Base-by-base conservation (phyloP, 2,888 invertebrate genomes). In the Nephrotoma appendiculata region DNA sequence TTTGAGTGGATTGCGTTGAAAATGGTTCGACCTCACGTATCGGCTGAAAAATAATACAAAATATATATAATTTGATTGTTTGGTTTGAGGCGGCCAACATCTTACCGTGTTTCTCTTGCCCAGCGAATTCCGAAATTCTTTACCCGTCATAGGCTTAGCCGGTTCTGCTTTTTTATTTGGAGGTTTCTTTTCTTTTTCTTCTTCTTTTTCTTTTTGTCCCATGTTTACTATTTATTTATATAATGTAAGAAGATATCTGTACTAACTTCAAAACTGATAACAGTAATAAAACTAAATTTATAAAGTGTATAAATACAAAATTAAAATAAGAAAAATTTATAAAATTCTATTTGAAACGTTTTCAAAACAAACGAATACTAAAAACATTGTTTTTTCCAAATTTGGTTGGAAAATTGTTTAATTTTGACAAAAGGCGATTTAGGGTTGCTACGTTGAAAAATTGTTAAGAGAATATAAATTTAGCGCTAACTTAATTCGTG, bases 1-100 rank as follows among this genome's bases (percentile, higher is more conserved):
- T 89, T 87, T 91, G 91, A 57, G 91, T 86, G 0, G 92, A 90
- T 88, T 91, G 91, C 87, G 89, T 91, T 6, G 92, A 90, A 86
- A 91, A 91, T 2, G 91, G 90, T 0, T 92, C 91, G 4, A 92
- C 91, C 9, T 88, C 87, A 4, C 91, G 48, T 31, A 31, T 31
- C 4, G 71, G 71, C 71, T 71, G 52, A 15, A 57, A 57, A 57
- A 19, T 15, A 57, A 57, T 15, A 6, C 15, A 85, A 12, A n/a
- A n/a, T n/a, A n/a, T n/a, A 85, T 45, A 44, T 31, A 85, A 6
- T 7, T 11, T 41, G n/a, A 11, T 41, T 31, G 15, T 52, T 11
- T 71, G 31, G 9, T 31, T 71, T 11, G 2, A 31, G 31, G 31
- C 2, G 2, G 31, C 3, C 31, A 31, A 19, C 12, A 11, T 44